phyloP scores from a whole-genome alignment of 2,113 vertebrate species.

The Ibidorhyncha struthersii region DNA sequence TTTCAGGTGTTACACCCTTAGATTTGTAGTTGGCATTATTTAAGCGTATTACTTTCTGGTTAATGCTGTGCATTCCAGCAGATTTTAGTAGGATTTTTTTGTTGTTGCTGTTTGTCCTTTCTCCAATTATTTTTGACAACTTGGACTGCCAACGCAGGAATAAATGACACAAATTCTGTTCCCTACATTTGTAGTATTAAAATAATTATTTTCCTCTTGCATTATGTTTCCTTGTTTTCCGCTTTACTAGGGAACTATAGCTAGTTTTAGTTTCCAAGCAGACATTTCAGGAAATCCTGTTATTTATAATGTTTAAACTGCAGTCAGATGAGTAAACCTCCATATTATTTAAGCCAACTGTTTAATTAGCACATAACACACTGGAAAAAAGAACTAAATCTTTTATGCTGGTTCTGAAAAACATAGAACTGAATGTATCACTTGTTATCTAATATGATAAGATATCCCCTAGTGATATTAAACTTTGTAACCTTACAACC shows the following conservation, averaged over 20 bases:
- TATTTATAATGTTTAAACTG: background rate
- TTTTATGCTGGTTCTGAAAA: background rate
- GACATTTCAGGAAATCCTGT: background rate
- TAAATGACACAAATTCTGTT: background rate
- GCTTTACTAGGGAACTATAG: background rate
- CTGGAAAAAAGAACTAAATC: background rate
- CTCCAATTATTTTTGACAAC: background rate
- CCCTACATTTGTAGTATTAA: background rate
- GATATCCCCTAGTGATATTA: constrained; percentile 33
- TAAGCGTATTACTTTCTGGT: background rate
- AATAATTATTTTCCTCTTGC: background rate
- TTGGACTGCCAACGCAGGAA: background rate
- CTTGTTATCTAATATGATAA: constrained; percentile 19
- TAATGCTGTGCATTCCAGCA: background rate
- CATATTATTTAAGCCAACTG: background rate
- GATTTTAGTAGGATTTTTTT: background rate
- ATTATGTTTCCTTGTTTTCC: background rate
- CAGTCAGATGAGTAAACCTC: background rate
- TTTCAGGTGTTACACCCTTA: background rate
- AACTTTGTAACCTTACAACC: constrained; percentile 23
- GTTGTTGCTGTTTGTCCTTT: background rate
- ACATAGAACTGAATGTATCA: background rate
- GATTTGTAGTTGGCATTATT: background rate
- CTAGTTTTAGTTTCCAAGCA: background rate
- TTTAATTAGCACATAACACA: background rate